These are phyloP conservation scores for Perizoma flavofasciatum DNA, from an alignment of 2,888 invertebrate genomes.

Conservation along the genomic window DNA sequence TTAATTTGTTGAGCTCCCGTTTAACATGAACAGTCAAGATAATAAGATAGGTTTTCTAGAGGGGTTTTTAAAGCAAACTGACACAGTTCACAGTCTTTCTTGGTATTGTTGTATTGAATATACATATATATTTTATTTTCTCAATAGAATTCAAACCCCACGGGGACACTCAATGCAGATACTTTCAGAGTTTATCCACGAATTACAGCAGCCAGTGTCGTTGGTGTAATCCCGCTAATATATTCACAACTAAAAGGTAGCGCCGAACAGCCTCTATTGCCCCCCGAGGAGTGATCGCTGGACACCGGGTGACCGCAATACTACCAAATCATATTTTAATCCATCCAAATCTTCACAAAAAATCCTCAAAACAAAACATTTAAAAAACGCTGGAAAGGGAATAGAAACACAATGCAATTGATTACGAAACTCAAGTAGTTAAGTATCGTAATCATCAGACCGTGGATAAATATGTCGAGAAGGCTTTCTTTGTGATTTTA, in stretches of 20 bases:
- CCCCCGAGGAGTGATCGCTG: constrained; percentile 66
- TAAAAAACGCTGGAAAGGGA: constrained; percentile 5
- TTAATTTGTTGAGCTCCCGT: constrained; percentile 66
- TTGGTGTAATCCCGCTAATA: constrained; percentile 70
- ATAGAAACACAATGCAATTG: constrained; percentile 19
- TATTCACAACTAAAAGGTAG: constrained; percentile 81
- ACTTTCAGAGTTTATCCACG: constrained; percentile 66
- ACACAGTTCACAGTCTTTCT: no score
- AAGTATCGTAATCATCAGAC: constrained; percentile 32
- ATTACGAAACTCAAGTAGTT: constrained; percentile 27
- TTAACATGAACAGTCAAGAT: neutral
- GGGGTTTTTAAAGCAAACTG: no score
- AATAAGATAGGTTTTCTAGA: no score
- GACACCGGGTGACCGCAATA: constrained; percentile 65
- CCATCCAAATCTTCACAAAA: constrained; percentile 24
- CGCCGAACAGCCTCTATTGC: constrained; percentile 50
- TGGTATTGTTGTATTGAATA: neutral
- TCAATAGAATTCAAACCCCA: constrained; percentile 44
- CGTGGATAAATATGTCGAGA: constrained; percentile 39
- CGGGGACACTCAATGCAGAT: constrained; percentile 61
- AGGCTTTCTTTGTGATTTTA: constrained; percentile 37
- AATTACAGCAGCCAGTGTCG: constrained; percentile 64
- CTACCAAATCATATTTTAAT: constrained; percentile 51
- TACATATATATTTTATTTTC: constrained; percentile 13
- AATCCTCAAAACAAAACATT: constrained; percentile 8